Evolutionary conservation across 2,797 vertebrate genomes (phyloP), one percentile per base, ranked within the genome.

Genomic region (Gadopsis marmoratus): DNA sequence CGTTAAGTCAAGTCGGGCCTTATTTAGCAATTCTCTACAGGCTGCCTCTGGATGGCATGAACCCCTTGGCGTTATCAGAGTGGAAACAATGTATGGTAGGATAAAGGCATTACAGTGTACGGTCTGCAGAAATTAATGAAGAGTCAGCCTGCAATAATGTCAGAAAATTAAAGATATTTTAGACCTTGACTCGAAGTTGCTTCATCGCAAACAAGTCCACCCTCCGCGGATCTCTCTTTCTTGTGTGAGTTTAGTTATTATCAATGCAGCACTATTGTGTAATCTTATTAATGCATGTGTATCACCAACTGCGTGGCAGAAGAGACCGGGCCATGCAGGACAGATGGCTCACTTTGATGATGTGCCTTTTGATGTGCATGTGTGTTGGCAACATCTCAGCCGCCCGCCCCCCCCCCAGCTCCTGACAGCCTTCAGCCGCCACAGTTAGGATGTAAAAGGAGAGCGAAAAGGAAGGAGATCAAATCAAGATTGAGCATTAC

Each of bases 261-360:
- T 72, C 23, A 39, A 17, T 9, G 26, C 37, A 6, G 50, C 47
- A 1, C 23, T 3, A 16, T 21, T 78, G 81, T 76, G 81, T 81
- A 55, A 80, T 86, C 67, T 43, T 43, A 47, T 75, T 62, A 70
- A 69, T 82, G 76, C 63, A 67, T 29, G 56, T 78, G 69, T 62
- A 81, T 80, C 85, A 80, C 76, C 41, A 55, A 17, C 63, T 37
- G 76, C 55, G 74, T 23, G 67, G 79, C 81, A 65, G 76, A 50
- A 51, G 65, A 73, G 76, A 70, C 33, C 67, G 3, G 62, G 70
- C 73, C 53, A 43, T 13, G 68, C 82, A 82, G 85, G 79, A 89
- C 88, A 91, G 87, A 91, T 91, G 88, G 90, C 67, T 75, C 45
- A 71, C 89, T 91, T 83, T 91, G 88, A 92, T 89, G 87, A 82